Evolutionary conservation across 2,797 vertebrate species (phyloP).

Genomic region (Ceryle rudis): DNA sequence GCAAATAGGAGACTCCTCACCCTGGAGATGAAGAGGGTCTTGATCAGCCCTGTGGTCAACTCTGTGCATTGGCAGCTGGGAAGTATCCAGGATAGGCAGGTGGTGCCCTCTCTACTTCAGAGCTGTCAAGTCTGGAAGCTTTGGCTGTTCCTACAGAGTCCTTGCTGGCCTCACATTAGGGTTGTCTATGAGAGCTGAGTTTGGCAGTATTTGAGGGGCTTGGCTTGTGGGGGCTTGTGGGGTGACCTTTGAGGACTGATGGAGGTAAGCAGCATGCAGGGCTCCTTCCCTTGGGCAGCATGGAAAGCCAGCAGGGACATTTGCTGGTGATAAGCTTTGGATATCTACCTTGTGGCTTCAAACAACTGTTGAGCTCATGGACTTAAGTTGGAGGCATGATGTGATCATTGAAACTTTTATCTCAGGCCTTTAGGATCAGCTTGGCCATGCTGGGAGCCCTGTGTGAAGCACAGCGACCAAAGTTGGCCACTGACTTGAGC

Average conservation of each 20-base stretch:
- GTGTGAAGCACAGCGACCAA: not conserved
- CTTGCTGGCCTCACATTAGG: not conserved
- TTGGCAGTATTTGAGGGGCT: not conserved
- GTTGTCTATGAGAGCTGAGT: not conserved
- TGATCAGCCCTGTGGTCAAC: not conserved
- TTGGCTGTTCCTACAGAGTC: not conserved
- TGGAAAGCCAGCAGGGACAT: not conserved
- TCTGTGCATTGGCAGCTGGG: not conserved
- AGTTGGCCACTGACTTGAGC: not conserved
- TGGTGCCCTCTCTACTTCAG: not conserved
- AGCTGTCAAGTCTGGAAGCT: not conserved
- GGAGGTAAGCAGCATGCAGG: accelerated
- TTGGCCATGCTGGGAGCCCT: not conserved
- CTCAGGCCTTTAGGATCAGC: not conserved
- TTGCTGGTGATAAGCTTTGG: not conserved
- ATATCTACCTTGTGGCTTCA: not conserved
- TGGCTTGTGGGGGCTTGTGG: not conserved
- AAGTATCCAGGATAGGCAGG: not conserved
- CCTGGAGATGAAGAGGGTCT: not conserved
- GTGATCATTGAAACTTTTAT: not conserved
- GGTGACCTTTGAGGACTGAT: not conserved
- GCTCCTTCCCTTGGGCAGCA: not conserved
- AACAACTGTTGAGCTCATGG: not conserved
- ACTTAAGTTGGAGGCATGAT: not conserved
- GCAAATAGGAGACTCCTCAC: not conserved